Conservation (phyloP, 2,888 invertebrate species). For the Eupithecia inturbata region DNA sequence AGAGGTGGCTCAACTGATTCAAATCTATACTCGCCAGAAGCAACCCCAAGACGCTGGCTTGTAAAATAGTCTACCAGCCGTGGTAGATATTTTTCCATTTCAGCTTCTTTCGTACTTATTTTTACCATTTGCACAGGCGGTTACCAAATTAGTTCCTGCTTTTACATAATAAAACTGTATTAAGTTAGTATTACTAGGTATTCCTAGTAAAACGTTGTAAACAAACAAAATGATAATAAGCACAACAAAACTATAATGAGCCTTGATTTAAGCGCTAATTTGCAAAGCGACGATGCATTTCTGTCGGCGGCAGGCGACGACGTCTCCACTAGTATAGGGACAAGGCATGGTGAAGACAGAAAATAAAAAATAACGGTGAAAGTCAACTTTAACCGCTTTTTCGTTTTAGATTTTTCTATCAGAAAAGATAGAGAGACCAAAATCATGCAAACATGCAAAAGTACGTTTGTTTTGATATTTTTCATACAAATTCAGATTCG, state of each 20-base stretch:
- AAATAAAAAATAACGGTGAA: not conserved
- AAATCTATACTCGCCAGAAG: not conserved
- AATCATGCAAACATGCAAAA: no score
- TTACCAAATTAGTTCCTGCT: no score
- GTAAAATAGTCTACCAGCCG: not conserved
- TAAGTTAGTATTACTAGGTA: no score
- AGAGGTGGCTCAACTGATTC: not conserved
- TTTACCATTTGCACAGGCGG: no score
- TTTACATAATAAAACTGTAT: no score
- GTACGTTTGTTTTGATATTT: no score
- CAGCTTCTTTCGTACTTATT: not conserved
- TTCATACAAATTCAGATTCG: no score
- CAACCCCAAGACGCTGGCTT: not conserved
- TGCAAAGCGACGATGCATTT: slow-evolving; percentile 10
- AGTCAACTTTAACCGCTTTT: not conserved
- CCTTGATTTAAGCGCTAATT: slow-evolving; percentile 2
- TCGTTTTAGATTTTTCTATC: not conserved
- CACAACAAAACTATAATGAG: not conserved
- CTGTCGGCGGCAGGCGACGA: slow-evolving; percentile 9
- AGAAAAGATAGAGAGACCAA: no score
- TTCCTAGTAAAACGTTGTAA: not conserved
- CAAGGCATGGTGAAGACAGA: not conserved
- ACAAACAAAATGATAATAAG: not conserved
- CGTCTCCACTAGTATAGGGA: not conserved
- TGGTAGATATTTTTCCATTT: not conserved